Evolutionary conservation across 2,888 invertebrate genomes (phyloP).

Genomic region (Lathronympha strigana): DNA sequence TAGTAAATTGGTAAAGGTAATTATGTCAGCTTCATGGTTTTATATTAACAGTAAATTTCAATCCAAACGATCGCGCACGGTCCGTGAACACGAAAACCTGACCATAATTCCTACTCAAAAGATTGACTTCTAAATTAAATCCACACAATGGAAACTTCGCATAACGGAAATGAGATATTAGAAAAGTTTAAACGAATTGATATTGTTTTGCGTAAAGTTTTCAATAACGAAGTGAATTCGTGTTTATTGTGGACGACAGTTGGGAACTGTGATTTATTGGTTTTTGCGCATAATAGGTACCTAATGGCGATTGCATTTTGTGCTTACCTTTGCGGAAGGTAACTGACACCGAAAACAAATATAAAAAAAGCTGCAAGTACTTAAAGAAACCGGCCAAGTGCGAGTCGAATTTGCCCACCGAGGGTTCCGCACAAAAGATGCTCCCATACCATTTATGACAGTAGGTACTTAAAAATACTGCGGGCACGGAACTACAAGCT

Average conservation of each 20-base stretch:
- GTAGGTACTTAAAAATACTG: no score
- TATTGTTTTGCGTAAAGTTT: slow-evolving; percentile 40
- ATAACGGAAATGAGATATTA: slow-evolving; percentile 40
- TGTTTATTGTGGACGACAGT: slow-evolving; percentile 39
- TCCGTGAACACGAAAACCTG: slow-evolving; percentile 16
- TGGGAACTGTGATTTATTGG: slow-evolving; percentile 38
- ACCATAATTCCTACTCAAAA: slow-evolving; percentile 27
- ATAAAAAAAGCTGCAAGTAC: no score
- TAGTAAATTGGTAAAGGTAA: slow-evolving; percentile 1
- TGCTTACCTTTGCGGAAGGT: background rate
- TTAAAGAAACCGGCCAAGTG: no score
- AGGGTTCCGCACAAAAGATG: no score
- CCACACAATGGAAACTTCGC: slow-evolving; percentile 34
- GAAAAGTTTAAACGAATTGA: slow-evolving; percentile 40
- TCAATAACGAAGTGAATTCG: slow-evolving; percentile 38
- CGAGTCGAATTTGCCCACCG: no score
- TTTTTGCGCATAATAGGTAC: slow-evolving; percentile 25
- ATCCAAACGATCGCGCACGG: slow-evolving; percentile 15
- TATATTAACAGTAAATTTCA: slow-evolving; percentile 3
- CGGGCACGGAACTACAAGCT: no score
- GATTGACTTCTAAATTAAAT: slow-evolving; percentile 37
- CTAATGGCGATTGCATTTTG: background rate
- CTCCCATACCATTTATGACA: no score
- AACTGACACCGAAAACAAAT: no score
- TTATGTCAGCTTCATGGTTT: slow-evolving; percentile 16